A percentile compares a stretch with the other conserved stretches of the same genome.
These are phyloP conservation scores for Chymomyza amoena DNA, from an alignment of 2,888 invertebrate species.

Conservation along the genomic window DNA sequence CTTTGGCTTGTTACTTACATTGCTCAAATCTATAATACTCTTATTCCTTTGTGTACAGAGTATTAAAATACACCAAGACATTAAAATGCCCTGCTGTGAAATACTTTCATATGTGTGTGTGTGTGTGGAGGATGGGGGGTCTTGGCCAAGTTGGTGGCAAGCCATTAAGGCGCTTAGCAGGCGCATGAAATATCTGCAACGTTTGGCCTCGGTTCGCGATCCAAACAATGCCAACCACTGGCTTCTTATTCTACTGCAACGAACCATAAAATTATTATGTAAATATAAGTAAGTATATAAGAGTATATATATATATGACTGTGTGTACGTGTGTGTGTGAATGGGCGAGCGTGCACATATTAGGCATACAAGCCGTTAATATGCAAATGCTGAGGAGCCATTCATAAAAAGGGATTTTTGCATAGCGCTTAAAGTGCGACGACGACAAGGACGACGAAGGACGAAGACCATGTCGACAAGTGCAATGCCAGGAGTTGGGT, in stretches of 20 bases:
- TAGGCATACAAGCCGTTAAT: constrained; percentile 71
- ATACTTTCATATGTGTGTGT: not conserved
- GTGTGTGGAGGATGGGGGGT: not conserved
- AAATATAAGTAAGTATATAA: constrained; percentile 38
- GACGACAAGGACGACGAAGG: not conserved
- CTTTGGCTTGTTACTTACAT: no score
- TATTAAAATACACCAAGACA: not conserved
- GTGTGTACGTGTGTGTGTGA: not conserved
- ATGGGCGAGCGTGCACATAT: constrained; percentile 52
- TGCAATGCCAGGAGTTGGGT: not conserved
- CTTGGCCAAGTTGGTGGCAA: not conserved
- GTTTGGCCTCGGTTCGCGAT: constrained; percentile 54
- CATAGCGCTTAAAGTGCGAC: not conserved
- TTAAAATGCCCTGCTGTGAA: not conserved
- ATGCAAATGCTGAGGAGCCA: constrained; percentile 53
- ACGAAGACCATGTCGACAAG: not conserved
- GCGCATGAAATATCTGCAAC: constrained; percentile 4
- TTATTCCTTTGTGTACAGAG: no score
- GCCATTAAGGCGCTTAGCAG: constrained; percentile 4
- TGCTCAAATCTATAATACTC: no score
- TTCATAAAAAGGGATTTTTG: constrained; percentile 7
- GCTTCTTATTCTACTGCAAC: constrained; percentile 66
- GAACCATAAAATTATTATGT: constrained; percentile 71
- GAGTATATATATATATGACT: not conserved
- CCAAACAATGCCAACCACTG: constrained; percentile 52